Evolutionary conservation across 2,888 invertebrate species (phyloP), one percentile per base, ranked within the genome.

Genomic region (Lepidonotus clava): DNA sequence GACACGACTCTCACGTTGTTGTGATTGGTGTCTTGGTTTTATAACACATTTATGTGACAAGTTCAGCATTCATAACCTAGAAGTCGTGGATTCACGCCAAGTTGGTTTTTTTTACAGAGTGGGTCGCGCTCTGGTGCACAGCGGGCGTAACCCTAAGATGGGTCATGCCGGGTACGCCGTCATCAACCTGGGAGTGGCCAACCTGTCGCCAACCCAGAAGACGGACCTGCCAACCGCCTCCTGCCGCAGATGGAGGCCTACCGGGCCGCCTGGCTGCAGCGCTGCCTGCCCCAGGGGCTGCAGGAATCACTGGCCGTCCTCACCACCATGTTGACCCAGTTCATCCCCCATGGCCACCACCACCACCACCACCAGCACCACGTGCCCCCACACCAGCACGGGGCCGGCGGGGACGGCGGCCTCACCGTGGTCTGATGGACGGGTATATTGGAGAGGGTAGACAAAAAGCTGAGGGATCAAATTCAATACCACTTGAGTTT

Each of bases 161-260:
- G 88, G 89, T 28, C 88, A 90, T 28, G 87, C 92, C 41, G 96
- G 96, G 0, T 93, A 95, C 41, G 94, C 95, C 66, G 95, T 95
- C 67, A 95, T 96, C 80, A 96, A 96, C 92, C 94, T 96, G 86
- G 96, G 96, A 32, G 95, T 96, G 14, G 95, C 95, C 86, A 96
- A 96, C 93, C 93, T 96, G n/a, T 95, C 96, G 28, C 95, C 96
- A 21, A 96, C 96, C 24, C 95, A 95, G 53, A 94, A 96, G 88
- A 96, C 96, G n/a, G 96, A 96, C 91, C 94, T 96, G 89, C 96
- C 28, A 96, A 96, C 93, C 96, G 95, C 95, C 95, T 90, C 36
- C 38, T 66, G 14, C 80, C 51, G 5, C 51, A 80, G 32, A 14
- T 80, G 1, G 46, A 80, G 46, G 14, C 80, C 14, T 80, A 80